phyloP scores from a whole-genome alignment of 2,113 vertebrate genomes.

The Mesoclemmys tuberculata region DNA sequence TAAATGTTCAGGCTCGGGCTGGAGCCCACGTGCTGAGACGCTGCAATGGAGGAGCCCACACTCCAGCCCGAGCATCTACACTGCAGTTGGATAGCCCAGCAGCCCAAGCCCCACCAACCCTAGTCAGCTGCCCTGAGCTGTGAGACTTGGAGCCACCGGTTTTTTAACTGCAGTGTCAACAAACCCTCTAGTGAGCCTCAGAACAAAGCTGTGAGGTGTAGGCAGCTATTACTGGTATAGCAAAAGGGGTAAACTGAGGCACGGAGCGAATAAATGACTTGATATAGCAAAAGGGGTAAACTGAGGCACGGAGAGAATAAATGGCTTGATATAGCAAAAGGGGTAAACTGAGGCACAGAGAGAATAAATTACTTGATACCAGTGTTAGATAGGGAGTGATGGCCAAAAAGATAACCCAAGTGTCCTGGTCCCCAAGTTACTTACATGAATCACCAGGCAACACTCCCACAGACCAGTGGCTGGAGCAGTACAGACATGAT shows the following conservation, averaged over 20 bases:
- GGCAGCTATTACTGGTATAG: not conserved
- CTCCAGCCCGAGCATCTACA: not conserved
- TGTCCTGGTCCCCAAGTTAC: not conserved
- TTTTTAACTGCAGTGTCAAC: not conserved
- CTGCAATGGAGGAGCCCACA: not conserved
- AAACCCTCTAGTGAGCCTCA: not conserved
- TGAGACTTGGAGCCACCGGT: not conserved
- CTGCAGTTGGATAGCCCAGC: not conserved
- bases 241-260: not conserved
- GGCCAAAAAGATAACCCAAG: not conserved
- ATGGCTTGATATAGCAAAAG: not conserved
- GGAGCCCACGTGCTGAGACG: not conserved
- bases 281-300: not conserved
- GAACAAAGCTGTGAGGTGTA: not conserved
- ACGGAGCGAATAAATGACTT: not conserved
- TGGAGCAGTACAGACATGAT: not conserved
- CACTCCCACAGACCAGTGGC: not conserved
- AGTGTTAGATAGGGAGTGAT: not conserved
- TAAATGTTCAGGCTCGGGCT: not conserved
- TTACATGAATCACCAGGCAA: not conserved
- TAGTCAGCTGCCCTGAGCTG: not conserved
- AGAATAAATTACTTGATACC: not conserved
- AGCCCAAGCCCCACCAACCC: not conserved
- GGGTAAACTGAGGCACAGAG: not conserved
- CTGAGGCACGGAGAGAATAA: not conserved